These are phyloP conservation scores for Chrysopa pallens DNA, from an alignment of 1,140 invertebrate species.

Conservation along the genomic window DNA sequence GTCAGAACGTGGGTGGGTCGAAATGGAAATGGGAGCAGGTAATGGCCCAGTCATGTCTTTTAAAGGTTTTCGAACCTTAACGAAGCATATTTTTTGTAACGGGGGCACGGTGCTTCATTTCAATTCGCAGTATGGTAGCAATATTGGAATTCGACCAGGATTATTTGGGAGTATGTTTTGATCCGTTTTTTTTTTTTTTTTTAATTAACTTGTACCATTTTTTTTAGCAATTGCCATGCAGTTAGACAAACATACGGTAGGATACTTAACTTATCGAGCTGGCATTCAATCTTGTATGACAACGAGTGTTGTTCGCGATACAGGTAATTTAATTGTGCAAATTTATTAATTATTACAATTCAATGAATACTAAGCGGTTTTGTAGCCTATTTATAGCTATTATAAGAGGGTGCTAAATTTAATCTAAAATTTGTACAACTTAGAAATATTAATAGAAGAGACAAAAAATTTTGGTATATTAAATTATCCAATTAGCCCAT, in stretches of 20 bases:
- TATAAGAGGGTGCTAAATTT: conserved; percentile 1
- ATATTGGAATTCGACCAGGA: conserved; percentile 43
- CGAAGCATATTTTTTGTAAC: conserved; percentile 51
- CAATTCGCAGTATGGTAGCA: conserved; percentile 25
- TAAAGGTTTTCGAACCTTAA: conserved; percentile 53
- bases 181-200: conserved; percentile 4
- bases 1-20: conserved; percentile 68
- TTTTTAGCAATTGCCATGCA: conserved; percentile 61
- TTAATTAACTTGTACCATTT: conserved; percentile 8
- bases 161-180: conserved; percentile 45
- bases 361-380: not conserved
- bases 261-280: conserved; percentile 68
- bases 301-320: conserved; percentile 58
- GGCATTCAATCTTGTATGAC: conserved; percentile 56
- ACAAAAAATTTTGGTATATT: too few species aligned
- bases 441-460: too few species aligned
- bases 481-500: too few species aligned
- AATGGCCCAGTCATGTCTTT: conserved; percentile 51
- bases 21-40: conserved; percentile 59
- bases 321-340: conserved; percentile 24
- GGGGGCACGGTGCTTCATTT: conserved; percentile 51
- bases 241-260: conserved; percentile 67
- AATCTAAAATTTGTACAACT: too few species aligned
- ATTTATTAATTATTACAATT: not conserved
- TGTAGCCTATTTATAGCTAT: not conserved